Evolutionary conservation across 2,888 invertebrate species (phyloP).

Genomic region (Helicoverpa assulta): DNA sequence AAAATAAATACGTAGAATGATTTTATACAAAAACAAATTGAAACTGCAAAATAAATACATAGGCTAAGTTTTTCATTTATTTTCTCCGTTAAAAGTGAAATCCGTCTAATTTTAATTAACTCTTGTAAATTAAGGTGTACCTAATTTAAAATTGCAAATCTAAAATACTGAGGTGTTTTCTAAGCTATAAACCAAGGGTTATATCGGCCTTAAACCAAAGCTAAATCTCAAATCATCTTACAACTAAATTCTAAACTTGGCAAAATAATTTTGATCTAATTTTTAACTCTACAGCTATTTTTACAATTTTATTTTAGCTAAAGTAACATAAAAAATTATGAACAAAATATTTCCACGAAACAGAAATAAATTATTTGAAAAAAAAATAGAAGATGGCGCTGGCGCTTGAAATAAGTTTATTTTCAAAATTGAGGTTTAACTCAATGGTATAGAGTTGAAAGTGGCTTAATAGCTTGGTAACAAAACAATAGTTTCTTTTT

Average conservation of each 20-base stretch:
- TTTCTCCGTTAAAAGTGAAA: too few species aligned
- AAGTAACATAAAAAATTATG: neutral
- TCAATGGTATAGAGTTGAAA: neutral
- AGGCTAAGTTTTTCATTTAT: neutral
- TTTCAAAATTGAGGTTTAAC: neutral
- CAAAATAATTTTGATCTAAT: conserved; percentile 18
- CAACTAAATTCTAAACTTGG: conserved; percentile 40
- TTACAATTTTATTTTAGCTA: neutral
- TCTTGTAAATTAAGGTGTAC: conserved; percentile 42
- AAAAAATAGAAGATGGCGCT: too few species aligned
- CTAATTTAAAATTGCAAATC: conserved; percentile 33
- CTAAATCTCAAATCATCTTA: conserved; percentile 52
- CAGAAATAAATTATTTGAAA: conserved; percentile 2
- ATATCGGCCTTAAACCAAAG: conserved; percentile 77
- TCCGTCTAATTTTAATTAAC: conserved; percentile 7
- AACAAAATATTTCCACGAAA: conserved; percentile 1
- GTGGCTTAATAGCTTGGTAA: too few species aligned
- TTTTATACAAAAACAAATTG: neutral
- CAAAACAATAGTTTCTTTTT: too few species aligned
- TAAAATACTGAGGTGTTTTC: conserved; percentile 65
- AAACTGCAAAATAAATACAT: conserved; percentile 3
- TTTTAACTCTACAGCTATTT: neutral
- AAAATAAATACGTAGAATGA: too few species aligned
- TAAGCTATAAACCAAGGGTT: conserved; percentile 78
- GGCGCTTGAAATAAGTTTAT: neutral